Conservation (phyloP, 2,797 vertebrate species). For the Enteromius fasciolatus region DNA sequence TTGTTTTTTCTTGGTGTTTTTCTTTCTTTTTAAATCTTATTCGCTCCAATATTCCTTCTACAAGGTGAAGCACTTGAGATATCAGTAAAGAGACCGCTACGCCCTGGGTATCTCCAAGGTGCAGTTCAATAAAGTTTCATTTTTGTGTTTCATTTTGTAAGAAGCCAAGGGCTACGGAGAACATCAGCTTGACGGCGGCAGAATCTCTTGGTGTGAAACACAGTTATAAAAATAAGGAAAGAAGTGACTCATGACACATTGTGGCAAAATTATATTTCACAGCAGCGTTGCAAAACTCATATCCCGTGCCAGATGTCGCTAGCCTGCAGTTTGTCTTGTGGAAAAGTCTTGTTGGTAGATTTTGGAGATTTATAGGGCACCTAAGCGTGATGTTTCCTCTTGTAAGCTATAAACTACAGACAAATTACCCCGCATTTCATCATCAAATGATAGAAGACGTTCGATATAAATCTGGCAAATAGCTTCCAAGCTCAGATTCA, state of each 20-base stretch:
- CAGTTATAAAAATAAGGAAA: slow-evolving; percentile 29
- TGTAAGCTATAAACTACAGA: slow-evolving; percentile 31
- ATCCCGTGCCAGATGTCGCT: slow-evolving; percentile 26
- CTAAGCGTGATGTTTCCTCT: not conserved
- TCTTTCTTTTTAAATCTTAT: slow-evolving; percentile 37
- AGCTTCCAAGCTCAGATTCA: not conserved
- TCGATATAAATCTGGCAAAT: not conserved
- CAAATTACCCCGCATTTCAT: slow-evolving; percentile 24
- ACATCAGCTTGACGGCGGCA: slow-evolving; percentile 51
- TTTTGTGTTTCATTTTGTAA: slow-evolving; percentile 63
- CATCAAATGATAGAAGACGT: slow-evolving; percentile 17
- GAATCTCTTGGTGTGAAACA: slow-evolving; percentile 32
- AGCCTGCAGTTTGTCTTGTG: slow-evolving; percentile 30
- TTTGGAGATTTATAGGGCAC: slow-evolving; percentile 35
- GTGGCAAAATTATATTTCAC: slow-evolving; percentile 32
- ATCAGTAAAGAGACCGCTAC: slow-evolving; percentile 58
- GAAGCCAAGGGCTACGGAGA: slow-evolving; percentile 57
- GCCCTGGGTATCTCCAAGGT: slow-evolving; percentile 59
- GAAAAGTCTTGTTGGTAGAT: slow-evolving; percentile 28
- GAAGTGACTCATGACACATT: slow-evolving; percentile 29
- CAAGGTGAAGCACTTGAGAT: slow-evolving; percentile 61
- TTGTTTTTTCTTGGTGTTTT: slow-evolving; percentile 51
- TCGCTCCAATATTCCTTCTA: slow-evolving; percentile 64
- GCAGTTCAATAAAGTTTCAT: slow-evolving; percentile 69
- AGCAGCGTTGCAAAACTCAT: slow-evolving; percentile 21